A percentile compares a stretch with the other conserved stretches of the same genome.
Evolutionary conservation across 2,888 invertebrate genomes (phyloP).

Genomic region (Polylopha cassiicola): DNA sequence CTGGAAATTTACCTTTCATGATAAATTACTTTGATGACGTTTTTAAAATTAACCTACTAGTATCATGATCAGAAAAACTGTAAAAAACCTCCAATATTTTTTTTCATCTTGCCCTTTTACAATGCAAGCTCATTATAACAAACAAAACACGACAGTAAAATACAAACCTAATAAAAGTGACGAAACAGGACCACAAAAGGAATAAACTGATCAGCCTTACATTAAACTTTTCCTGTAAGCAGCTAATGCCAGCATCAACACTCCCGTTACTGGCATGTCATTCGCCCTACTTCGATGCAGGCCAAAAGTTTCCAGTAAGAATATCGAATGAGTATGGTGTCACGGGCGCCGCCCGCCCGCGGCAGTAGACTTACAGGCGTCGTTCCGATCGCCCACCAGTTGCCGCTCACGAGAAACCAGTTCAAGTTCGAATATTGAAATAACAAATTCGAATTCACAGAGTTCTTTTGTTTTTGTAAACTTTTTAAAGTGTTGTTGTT

Average conservation of each 20-base stretch:
- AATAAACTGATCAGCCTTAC: not conserved
- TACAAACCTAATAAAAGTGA: no score
- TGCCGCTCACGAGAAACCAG: conserved; percentile 32
- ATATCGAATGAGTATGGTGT: conserved; percentile 6
- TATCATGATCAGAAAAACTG: no score
- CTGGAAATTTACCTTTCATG: no score
- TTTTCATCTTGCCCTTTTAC: no score
- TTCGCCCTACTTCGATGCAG: conserved; percentile 1
- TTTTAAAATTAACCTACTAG: no score
- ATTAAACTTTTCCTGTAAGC: conserved; percentile 6
- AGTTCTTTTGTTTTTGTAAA: conserved; percentile 4
- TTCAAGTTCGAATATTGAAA: conserved; percentile 42
- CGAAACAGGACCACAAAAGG: no score
- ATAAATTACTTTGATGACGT: no score
- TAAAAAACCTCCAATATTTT: no score
- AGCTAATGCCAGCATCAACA: not conserved
- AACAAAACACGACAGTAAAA: no score
- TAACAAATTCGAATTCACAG: conserved; percentile 24
- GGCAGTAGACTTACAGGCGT: conserved; percentile 53
- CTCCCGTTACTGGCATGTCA: conserved; percentile 5
- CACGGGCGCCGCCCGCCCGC: conserved; percentile 31
- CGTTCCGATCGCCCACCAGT: conserved; percentile 48
- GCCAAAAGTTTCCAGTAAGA: conserved; percentile 5
- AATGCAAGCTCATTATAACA: no score
- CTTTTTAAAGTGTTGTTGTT: conserved; percentile 12